A percentile compares a stretch with the other conserved stretches of the same genome.
Evolutionary conservation across 2,797 vertebrate genomes (phyloP).

Genomic region (Sebastes cheni): DNA sequence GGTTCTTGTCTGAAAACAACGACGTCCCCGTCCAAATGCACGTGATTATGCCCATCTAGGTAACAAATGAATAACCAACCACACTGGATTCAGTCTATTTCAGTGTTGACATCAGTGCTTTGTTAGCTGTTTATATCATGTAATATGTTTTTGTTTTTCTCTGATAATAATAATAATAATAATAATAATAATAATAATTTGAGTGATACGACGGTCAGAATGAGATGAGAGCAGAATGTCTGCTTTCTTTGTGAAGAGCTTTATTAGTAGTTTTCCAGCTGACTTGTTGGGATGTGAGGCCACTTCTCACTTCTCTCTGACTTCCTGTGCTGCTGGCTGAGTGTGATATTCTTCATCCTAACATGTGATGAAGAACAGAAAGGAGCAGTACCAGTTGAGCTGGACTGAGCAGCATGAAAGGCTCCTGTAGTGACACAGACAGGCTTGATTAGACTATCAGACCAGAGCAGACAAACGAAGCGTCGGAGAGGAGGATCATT

Average conservation of each 20-base stretch:
- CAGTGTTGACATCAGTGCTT: background rate
- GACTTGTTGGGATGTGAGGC: constrained; percentile 35
- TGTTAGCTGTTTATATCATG: background rate
- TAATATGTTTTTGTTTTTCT: background rate
- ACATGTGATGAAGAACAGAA: constrained; percentile 29
- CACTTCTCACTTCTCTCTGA: background rate
- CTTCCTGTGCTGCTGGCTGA: constrained; percentile 2
- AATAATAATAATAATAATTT: background rate
- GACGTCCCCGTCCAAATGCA: background rate
- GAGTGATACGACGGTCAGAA: background rate
- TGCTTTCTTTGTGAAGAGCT: background rate
- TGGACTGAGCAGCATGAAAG: constrained; percentile 44
- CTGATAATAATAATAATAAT: background rate
- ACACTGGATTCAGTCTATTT: background rate
- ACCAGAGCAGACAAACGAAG: constrained; percentile 55
- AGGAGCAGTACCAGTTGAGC: constrained; percentile 29
- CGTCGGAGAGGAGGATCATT: constrained; percentile 49
- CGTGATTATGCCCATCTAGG: background rate
- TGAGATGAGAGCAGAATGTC: background rate
- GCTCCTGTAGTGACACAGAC: constrained; percentile 52
- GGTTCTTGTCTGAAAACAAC: background rate
- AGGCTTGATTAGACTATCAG: constrained; percentile 61
- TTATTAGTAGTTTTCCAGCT: constrained; percentile 16
- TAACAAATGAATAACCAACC: background rate
- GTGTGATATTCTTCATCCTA: constrained; percentile 20